These are phyloP conservation scores for Epirrita christyi DNA, from an alignment of 2,888 invertebrate species.

Conservation along the genomic window DNA sequence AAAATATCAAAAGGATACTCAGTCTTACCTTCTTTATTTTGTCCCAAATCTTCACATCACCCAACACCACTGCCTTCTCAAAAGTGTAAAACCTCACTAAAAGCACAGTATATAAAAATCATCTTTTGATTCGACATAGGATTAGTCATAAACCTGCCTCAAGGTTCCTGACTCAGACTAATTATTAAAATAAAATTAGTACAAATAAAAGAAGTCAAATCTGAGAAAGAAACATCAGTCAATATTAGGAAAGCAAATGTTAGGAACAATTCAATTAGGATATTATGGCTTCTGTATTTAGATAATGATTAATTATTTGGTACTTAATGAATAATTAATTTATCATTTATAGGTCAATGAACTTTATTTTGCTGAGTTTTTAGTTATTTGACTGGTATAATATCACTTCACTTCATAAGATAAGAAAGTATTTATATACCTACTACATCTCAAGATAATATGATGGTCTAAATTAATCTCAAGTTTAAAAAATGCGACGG, in stretches of 20 bases:
- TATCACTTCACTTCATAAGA: no score
- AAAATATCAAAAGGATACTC: neutral
- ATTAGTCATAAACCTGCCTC: conserved; percentile 51
- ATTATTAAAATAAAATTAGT: conserved; percentile 27
- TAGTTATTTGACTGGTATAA: no score
- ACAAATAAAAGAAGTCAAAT: conserved; percentile 28
- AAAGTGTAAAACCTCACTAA: conserved; percentile 46
- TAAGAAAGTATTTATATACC: no score
- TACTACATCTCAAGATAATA: no score
- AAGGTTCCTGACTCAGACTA: conserved; percentile 48
- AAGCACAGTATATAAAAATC: no score
- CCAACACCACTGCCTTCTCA: conserved; percentile 46
- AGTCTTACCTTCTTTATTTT: conserved; percentile 8
- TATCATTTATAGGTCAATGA: neutral
- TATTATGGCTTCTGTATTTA: neutral
- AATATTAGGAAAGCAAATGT: conserved; percentile 1
- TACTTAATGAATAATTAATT: neutral
- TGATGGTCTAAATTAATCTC: no score
- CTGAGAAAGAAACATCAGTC: neutral
- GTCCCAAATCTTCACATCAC: neutral
- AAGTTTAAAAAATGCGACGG: no score
- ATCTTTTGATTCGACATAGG: conserved; percentile 33
- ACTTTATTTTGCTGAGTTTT: neutral
- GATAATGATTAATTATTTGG: neutral
- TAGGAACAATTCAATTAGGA: no score